Conservation (phyloP, 2,888 invertebrate species). For the Cerceris ruficornis region DNA sequence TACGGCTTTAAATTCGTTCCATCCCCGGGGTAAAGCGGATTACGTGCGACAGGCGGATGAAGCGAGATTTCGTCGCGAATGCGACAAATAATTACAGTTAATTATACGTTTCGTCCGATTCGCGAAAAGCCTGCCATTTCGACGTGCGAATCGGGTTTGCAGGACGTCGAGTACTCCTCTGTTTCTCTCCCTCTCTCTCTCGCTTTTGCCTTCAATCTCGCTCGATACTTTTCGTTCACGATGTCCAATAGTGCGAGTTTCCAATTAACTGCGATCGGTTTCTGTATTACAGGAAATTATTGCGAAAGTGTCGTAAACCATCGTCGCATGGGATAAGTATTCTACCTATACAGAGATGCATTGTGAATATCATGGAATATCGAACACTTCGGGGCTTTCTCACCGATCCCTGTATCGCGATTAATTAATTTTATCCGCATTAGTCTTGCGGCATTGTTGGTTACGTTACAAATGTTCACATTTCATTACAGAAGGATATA, state of each 20-base stretch:
- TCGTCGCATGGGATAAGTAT: slow-evolving; percentile 2
- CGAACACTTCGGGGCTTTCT: background rate
- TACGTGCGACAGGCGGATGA: slow-evolving; percentile 27
- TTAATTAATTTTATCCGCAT: slow-evolving; percentile 10
- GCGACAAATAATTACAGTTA: slow-evolving; percentile 54
- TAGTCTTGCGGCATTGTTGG: background rate
- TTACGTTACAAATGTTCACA: too few species aligned
- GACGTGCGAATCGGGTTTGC: background rate
- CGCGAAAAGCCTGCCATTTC: background rate
- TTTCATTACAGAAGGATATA: background rate
- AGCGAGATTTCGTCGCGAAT: slow-evolving; percentile 45
- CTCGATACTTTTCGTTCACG: background rate
- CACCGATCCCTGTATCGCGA: background rate
- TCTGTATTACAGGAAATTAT: background rate
- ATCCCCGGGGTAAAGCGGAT: slow-evolving; percentile 39
- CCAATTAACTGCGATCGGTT: slow-evolving; percentile 7
- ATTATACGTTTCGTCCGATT: slow-evolving; percentile 47
- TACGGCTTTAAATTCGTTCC: slow-evolving; percentile 53
- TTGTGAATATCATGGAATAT: too few species aligned
- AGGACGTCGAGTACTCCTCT: too few species aligned
- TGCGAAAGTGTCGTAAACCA: background rate
- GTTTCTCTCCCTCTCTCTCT: background rate
- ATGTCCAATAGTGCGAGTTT: background rate
- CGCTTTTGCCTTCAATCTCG: background rate
- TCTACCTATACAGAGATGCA: background rate